phyloP scores from a whole-genome alignment of 2,888 invertebrate species.

The Chelonus formosanus region DNA sequence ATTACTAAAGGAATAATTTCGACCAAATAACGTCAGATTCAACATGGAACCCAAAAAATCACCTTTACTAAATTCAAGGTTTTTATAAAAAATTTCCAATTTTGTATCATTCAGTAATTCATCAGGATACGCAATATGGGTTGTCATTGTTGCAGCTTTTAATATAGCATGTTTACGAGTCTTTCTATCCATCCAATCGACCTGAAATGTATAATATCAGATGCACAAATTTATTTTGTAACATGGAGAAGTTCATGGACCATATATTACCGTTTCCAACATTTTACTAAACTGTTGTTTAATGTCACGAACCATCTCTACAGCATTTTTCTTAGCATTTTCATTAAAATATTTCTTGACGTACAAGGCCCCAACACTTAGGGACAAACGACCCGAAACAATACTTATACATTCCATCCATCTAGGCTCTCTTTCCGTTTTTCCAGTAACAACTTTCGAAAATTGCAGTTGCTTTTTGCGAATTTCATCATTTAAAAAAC shows the following conservation, averaged over 20 bases:
- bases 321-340: conserved; percentile 81
- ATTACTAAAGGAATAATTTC: conserved; percentile 66
- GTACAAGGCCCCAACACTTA: conserved; percentile 85
- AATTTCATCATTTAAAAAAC: conserved; percentile 81
- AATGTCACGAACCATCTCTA: conserved; percentile 89
- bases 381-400: conserved; percentile 69
- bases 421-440: conserved; percentile 83
- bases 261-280: conserved; percentile 68
- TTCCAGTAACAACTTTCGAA: conserved; percentile 82
- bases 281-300: conserved; percentile 83
- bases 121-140: conserved; percentile 92
- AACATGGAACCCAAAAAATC: conserved; percentile 66
- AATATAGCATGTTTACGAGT: conserved; percentile 81
- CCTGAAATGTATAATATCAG: conserved; percentile 55
- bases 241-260: not conserved
- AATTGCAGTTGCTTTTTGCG: conserved; percentile 83
- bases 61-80: conserved; percentile 63
- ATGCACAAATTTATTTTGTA: not conserved
- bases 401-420: conserved; percentile 93
- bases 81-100: conserved; percentile 79
- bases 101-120: conserved; percentile 85
- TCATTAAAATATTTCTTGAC: conserved; percentile 88
- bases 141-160: conserved; percentile 83
- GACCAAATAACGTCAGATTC: conserved; percentile 67
- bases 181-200: conserved; percentile 77